These are phyloP conservation scores for Tetranychus truncatus DNA, from an alignment of 2,888 invertebrate species.

Conservation along the genomic window DNA sequence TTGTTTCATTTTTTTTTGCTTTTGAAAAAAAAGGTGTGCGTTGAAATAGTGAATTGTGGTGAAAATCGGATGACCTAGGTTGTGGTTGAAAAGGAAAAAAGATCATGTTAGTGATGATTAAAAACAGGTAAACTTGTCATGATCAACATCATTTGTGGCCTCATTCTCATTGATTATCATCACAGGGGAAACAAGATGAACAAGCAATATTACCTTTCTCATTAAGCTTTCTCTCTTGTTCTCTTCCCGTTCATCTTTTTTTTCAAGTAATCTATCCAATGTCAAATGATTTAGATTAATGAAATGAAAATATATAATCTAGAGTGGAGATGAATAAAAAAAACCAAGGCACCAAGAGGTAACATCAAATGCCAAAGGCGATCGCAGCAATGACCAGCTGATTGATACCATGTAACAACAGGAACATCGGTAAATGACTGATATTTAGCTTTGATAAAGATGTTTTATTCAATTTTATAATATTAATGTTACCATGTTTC, in stretches of 20 bases:
- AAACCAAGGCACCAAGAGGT: no score
- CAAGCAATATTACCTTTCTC: no score
- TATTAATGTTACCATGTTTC: conserved; percentile 1
- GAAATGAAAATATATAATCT: no score
- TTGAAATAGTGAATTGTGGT: neutral
- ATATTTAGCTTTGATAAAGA: neutral
- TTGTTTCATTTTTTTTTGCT: no score
- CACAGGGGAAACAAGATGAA: neutral
- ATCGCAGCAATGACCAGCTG: neutral
- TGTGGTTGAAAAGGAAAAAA: no score
- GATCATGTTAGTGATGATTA: neutral
- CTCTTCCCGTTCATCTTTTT: no score
- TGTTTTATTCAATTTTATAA: neutral
- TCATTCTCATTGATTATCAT: neutral
- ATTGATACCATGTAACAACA: neutral
- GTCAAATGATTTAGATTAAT: no score
- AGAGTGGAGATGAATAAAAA: no score
- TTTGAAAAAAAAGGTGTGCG: neutral
- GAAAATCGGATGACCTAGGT: neutral
- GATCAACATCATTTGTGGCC: neutral
- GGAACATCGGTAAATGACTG: neutral
- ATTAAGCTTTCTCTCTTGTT: no score
- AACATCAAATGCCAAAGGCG: no score
- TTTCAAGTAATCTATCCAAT: no score
- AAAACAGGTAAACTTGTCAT: neutral